Evolutionary conservation across 2,113 vertebrate genomes (phyloP), one percentile per base, ranked within the genome.

Genomic region (Petroica traversi): DNA sequence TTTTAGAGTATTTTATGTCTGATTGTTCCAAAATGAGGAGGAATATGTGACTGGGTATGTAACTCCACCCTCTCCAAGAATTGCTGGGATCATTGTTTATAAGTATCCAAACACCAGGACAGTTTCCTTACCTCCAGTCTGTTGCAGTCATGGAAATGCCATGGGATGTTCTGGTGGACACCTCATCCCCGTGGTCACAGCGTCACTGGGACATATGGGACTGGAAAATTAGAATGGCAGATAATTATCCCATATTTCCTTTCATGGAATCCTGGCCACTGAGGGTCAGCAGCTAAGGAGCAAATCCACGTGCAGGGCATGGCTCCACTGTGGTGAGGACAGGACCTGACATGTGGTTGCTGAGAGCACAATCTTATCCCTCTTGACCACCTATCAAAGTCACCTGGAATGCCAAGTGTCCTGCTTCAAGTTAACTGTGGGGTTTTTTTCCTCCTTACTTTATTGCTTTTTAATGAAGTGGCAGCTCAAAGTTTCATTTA

Each of bases 21-120:
- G 82, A 77, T 54, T 76, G 36, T 93, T 94, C 86, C 86, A 78
- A 63, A 84, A 81, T 40, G 8, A 81, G 72, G 52, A 88, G 52
- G 43, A 81, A 18, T 49, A 49, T 36, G 11, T 86, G 68, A 41
- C 73, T 74, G 45, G 34, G 48, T 24, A 41, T 0, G 0, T 59
- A 64, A 78, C 66, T 75, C 77, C 76, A 67, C 64, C 83, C 63
- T 62, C 36, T 33, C 54, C 28, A 76, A 57, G 78, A 43, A 40
- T 2, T 88, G 63, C 48, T 7, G 6, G 51, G 40, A 38, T 79
- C 5, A 1, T 9, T 85, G 66, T 78, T 74, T 46, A 9, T 41
- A 52, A 54, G 52, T 46, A 64, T 48, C 66, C 62, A 82, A 85
- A 68, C 57, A 40, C 1, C 5, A 29, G 33, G 63, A 34, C 12